Conservation (phyloP, 2,888 invertebrate genomes). For the Metopia argyrocephala region DNA sequence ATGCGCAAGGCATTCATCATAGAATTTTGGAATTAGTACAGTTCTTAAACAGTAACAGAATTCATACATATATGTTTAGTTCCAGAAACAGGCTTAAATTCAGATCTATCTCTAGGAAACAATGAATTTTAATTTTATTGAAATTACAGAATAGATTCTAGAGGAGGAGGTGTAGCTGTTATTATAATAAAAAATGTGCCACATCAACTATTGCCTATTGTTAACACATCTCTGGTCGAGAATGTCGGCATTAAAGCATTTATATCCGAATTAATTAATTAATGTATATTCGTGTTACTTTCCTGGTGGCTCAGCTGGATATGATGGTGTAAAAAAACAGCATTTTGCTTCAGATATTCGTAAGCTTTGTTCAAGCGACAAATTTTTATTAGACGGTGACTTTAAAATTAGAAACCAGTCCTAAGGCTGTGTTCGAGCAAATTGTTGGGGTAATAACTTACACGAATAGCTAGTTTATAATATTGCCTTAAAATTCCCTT, state of each 20-base stretch:
- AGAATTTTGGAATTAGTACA: background rate
- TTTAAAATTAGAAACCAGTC: background rate
- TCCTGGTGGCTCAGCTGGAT: too few relatives aligned
- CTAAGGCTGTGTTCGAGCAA: background rate
- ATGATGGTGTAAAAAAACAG: background rate
- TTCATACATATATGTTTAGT: background rate
- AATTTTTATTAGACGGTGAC: background rate
- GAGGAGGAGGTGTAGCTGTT: constrained; percentile 11
- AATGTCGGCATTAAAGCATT: constrained; percentile 6
- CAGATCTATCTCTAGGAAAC: background rate
- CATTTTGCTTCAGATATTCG: background rate
- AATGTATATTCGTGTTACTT: too few relatives aligned
- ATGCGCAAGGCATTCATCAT: background rate
- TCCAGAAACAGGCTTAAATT: constrained; percentile 8
- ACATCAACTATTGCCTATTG: constrained; percentile 1
- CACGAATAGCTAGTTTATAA: background rate
- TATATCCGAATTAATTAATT: background rate
- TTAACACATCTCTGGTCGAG: constrained; percentile 8
- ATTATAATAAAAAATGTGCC: background rate
- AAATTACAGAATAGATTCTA: background rate
- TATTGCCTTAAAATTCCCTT: background rate
- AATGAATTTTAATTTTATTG: background rate
- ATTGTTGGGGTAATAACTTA: background rate
- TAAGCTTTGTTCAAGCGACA: background rate
- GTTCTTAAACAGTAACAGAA: background rate